These are phyloP conservation scores for Lasioglossum morio DNA, from an alignment of 2,888 invertebrate genomes.

Conservation along the genomic window DNA sequence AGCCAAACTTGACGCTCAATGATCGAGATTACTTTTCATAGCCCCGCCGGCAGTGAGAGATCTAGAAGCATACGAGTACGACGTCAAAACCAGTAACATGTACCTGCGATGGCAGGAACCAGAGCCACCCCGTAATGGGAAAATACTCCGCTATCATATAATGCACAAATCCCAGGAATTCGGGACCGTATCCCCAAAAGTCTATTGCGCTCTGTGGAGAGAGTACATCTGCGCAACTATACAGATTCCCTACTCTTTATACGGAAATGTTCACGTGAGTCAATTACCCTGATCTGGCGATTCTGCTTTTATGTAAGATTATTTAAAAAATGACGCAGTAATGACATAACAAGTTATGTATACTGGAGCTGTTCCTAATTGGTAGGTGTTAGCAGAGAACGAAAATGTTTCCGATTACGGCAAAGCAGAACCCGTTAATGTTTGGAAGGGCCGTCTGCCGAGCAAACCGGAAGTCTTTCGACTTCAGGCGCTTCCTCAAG, in stretches of 20 bases:
- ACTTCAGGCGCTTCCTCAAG: constrained; percentile 9
- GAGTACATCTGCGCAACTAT: constrained; percentile 60
- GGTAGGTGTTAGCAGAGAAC: constrained; percentile 69
- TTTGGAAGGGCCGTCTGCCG: constrained; percentile 4
- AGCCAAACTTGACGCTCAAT: background rate
- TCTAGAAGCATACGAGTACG: constrained; percentile 66
- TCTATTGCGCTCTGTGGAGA: constrained; percentile 62
- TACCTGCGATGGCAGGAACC: constrained; percentile 71
- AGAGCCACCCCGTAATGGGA: constrained; percentile 69
- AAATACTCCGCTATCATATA: constrained; percentile 60
- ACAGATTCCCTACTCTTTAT: rapidly evolving
- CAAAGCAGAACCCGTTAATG: background rate
- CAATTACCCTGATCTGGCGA: background rate
- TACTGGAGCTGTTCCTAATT: background rate
- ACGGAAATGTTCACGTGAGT: background rate
- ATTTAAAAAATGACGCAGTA: background rate
- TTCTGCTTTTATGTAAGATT: background rate
- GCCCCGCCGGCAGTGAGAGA: constrained; percentile 54
- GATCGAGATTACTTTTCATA: background rate
- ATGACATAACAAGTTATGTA: background rate
- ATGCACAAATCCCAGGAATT: rapidly evolving
- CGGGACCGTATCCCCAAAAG: constrained; percentile 3
- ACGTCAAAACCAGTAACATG: constrained; percentile 24
- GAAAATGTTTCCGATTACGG: constrained; percentile 47
- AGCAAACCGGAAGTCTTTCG: constrained; percentile 42